Evolutionary conservation across 2,888 invertebrate genomes (phyloP).

Genomic region (Pyralis farinalis): DNA sequence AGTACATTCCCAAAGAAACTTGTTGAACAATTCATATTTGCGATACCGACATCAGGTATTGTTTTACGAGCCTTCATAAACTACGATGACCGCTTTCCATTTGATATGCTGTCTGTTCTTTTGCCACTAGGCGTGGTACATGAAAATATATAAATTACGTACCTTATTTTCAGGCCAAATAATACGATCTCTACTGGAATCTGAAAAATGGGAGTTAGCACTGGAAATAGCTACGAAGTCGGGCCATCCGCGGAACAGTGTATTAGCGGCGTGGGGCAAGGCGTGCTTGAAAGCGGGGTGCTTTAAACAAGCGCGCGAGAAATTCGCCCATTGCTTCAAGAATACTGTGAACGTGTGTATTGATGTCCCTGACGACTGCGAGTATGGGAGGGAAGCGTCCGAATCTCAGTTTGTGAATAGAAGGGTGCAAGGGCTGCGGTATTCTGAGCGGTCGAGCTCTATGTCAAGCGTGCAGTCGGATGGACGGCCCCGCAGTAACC

Average conservation of each 20-base stretch:
- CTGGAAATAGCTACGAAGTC: conserved; percentile 93
- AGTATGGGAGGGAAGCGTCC: conserved; percentile 61
- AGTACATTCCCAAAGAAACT: too few relatives aligned
- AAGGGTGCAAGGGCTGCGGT: conserved; percentile 43
- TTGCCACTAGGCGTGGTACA: too few relatives aligned
- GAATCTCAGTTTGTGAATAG: conserved; percentile 53
- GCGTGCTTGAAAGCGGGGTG: conserved; percentile 90
- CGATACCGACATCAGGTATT: too few relatives aligned
- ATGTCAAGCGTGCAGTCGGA: conserved; percentile 58
- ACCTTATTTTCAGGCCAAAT: conserved; percentile 73
- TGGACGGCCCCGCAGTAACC: conserved; percentile 81
- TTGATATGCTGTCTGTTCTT: too few relatives aligned
- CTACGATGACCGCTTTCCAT: too few relatives aligned
- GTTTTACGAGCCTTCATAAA: too few relatives aligned
- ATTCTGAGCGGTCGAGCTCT: conserved; percentile 50
- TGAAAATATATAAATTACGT: too few relatives aligned
- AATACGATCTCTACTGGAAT: conserved; percentile 88
- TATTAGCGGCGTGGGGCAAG: conserved; percentile 94
- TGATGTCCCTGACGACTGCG: conserved; percentile 59
- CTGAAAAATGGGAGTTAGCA: conserved; percentile 92
- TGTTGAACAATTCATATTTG: too few relatives aligned
- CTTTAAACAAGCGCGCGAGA: conserved; percentile 87
- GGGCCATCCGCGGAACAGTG: conserved; percentile 88
- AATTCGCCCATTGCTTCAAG: conserved; percentile 82
- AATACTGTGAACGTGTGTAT: conserved; percentile 49